Evolutionary conservation across 2,797 vertebrate species (phyloP).

Genomic region (Onychomys torridus): DNA sequence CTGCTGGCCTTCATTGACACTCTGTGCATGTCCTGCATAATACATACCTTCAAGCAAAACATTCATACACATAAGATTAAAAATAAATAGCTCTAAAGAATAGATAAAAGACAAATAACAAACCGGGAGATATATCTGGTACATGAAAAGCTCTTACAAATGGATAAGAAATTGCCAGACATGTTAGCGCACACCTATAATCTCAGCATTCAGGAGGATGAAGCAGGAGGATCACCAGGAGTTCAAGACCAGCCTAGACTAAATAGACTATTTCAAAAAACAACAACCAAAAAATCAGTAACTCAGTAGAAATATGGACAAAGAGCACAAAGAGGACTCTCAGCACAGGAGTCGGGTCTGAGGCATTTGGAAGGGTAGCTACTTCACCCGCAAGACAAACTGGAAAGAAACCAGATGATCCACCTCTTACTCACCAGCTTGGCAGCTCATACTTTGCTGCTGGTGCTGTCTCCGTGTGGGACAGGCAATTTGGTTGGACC

Average conservation of each 20-base stretch:
- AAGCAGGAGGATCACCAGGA: neutral
- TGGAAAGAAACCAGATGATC: neutral
- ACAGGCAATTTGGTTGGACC: neutral
- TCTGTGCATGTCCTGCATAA: neutral
- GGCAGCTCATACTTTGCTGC: neutral
- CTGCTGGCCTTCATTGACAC: neutral
- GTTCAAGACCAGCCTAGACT: neutral
- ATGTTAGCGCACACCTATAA: neutral
- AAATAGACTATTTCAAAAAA: neutral
- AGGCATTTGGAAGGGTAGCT: slow-evolving; percentile 37
- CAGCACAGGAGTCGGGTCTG: too few species aligned
- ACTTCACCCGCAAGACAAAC: neutral
- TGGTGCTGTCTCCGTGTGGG: neutral
- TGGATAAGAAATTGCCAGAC: neutral
- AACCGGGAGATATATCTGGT: neutral
- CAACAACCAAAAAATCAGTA: neutral
- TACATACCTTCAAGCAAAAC: neutral
- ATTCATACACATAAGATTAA: neutral
- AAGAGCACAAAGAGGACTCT: neutral
- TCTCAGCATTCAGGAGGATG: neutral
- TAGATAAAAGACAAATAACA: neutral
- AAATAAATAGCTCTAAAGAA: neutral
- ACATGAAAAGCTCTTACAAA: slow-evolving; percentile 43
- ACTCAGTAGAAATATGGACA: slow-evolving; percentile 19
- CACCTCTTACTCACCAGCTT: neutral